phyloP scores from a whole-genome alignment of 2,113 vertebrate species.

The Psettodes erumei region DNA sequence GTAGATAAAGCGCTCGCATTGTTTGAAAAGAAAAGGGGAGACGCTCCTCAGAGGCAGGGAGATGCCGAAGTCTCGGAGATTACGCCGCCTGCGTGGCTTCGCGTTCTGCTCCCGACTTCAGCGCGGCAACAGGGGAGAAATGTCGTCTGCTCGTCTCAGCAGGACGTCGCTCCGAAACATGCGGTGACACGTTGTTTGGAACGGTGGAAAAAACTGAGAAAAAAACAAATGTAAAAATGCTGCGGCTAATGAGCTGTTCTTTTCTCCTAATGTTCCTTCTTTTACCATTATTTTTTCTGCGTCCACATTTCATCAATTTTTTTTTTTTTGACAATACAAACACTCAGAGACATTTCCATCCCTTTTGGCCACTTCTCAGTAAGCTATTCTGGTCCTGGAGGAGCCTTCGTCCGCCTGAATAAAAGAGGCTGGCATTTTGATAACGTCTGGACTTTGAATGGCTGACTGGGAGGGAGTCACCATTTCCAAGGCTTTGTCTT shows the following conservation, averaged over 20 bases:
- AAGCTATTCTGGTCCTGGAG: conserved; percentile 53
- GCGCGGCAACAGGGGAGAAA: conserved; percentile 37
- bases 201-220: too few species aligned
- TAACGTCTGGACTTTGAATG: conserved; percentile 54
- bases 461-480: conserved; percentile 58
- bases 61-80: conserved; percentile 41
- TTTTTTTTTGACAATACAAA: conserved; percentile 58
- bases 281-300: conserved; percentile 45
- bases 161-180: conserved; percentile 57
- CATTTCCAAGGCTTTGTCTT: conserved; percentile 43
- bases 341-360: conserved; percentile 52
- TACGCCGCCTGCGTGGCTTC: conserved; percentile 16
- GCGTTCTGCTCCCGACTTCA: conserved; percentile 40
- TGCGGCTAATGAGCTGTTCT: conserved; percentile 68
- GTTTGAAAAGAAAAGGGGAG: conserved; percentile 44
- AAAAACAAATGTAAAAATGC: conserved; percentile 40
- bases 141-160: conserved; percentile 58
- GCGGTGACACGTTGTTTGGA: conserved; percentile 67
- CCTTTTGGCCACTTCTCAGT: conserved; percentile 59
- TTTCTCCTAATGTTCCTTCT: conserved; percentile 45
- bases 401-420: conserved; percentile 55
- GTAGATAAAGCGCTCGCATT: conserved; percentile 50
- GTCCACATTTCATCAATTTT: conserved; percentile 38
- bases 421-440: conserved; percentile 65
- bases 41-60: conserved; percentile 1